Conservation (phyloP, 2,888 invertebrate species). For the Standfussiana lucernea region DNA sequence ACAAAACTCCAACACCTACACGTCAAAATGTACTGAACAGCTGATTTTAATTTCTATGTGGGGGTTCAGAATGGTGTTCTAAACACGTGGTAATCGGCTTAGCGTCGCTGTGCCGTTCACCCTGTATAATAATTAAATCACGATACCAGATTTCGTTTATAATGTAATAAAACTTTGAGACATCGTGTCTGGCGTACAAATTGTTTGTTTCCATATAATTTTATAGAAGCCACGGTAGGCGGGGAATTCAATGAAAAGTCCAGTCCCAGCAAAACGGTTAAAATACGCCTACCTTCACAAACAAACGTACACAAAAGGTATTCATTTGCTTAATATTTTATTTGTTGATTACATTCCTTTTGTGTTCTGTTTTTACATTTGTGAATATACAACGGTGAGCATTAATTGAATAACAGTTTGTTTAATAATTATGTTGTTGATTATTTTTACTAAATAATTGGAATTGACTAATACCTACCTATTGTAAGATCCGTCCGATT, state of each 20-base stretch:
- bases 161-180: conserved; percentile 73
- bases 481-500: neutral
- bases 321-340: conserved; percentile 66
- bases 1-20: too few relatives aligned
- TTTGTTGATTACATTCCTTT: conserved; percentile 54
- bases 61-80: too few relatives aligned
- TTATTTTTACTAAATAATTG: neutral
- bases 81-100: too few relatives aligned
- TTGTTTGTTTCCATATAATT: conserved; percentile 86
- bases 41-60: too few relatives aligned
- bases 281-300: conserved; percentile 67
- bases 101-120: too few relatives aligned
- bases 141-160: neutral
- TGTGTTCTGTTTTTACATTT: conserved; percentile 19
- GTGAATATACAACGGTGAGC: neutral
- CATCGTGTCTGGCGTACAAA: conserved; percentile 71
- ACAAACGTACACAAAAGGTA: conserved; percentile 61
- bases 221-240: conserved; percentile 76
- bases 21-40: too few relatives aligned
- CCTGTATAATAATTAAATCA: neutral
- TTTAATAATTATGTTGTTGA: neutral
- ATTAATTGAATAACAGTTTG: neutral
- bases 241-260: conserved; percentile 79
- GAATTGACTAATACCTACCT: neutral
- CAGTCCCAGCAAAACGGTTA: conserved; percentile 74